Evolutionary conservation across 2,113 vertebrate species (phyloP).

Genomic region (Amia ocellicauda): DNA sequence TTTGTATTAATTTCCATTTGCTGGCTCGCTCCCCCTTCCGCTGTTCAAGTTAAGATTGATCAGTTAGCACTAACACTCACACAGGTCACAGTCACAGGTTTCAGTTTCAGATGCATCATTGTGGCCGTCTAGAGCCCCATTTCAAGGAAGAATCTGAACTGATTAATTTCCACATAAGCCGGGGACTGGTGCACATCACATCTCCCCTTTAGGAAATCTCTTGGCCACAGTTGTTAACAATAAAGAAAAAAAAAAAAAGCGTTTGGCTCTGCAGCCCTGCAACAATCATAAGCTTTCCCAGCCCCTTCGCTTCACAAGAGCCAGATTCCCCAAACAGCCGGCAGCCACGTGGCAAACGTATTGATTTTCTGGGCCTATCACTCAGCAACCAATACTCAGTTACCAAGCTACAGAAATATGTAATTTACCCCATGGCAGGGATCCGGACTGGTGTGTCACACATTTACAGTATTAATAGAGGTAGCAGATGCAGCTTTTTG

Average conservation of each 20-base stretch:
- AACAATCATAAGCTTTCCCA: constrained; percentile 58
- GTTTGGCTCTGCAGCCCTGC: neutral
- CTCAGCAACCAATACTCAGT: constrained; percentile 68
- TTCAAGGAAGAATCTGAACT: neutral
- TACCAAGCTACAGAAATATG: constrained; percentile 76
- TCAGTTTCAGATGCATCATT: too few relatives aligned
- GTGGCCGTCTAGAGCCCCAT: neutral
- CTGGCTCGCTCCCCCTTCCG: too few relatives aligned
- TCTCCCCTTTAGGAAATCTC: neutral
- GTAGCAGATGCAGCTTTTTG: neutral
- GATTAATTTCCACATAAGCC: neutral
- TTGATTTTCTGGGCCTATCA: constrained; percentile 68
- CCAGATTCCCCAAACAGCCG: constrained; percentile 73
- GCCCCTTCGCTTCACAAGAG: constrained; percentile 45
- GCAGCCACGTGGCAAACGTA: constrained; percentile 71
- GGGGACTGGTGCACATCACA: neutral
- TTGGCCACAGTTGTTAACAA: neutral
- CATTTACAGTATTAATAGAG: constrained; percentile 39
- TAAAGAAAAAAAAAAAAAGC: neutral
- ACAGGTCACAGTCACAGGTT: too few relatives aligned
- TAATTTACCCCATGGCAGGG: constrained; percentile 60
- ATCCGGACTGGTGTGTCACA: constrained; percentile 39
- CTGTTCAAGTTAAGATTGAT: too few relatives aligned
- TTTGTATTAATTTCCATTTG: too few relatives aligned
- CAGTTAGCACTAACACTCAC: too few relatives aligned